Percentiles rank a stretch among this genome's conserved stretches.
Conservation (phyloP, 2,797 vertebrate genomes). For the Cirrhinus mrigala region DNA sequence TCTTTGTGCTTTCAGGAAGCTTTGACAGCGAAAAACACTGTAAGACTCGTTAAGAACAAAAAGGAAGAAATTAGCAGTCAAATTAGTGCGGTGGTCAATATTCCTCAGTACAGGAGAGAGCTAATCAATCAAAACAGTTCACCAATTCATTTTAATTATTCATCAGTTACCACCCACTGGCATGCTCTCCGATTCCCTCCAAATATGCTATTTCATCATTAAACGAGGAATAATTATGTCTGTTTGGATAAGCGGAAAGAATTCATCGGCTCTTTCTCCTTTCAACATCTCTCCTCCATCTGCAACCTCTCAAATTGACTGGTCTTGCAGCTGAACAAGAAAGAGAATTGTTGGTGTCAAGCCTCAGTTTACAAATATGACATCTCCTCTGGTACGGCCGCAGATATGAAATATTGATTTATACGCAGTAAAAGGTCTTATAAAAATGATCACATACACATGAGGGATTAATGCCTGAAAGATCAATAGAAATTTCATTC, state of each 20-base stretch:
- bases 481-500: constrained; percentile 99
- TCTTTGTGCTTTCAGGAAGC: constrained; percentile 28
- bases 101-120: constrained; percentile 61
- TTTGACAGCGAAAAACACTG: constrained; percentile 38
- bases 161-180: constrained; percentile 70
- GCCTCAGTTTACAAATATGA: constrained; percentile 99
- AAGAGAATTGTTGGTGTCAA: constrained; percentile 99
- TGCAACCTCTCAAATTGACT: constrained; percentile 96
- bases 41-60: constrained; percentile 59
- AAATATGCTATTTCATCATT: constrained; percentile 79
- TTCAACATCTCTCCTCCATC: constrained; percentile 69
- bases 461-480: constrained; percentile 99
- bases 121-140: constrained; percentile 76
- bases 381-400: constrained; percentile 99
- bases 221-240: constrained; percentile 70
- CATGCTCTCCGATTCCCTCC: constrained; percentile 74
- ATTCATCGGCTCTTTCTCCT: constrained; percentile 62
- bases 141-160: constrained; percentile 76
- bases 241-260: constrained; percentile 69
- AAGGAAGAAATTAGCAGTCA: constrained; percentile 72
- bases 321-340: constrained; percentile 99
- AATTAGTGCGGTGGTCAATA: constrained; percentile 73
- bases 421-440: constrained; percentile 99
- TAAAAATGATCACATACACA: constrained; percentile 99
- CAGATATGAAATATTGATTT: constrained; percentile 99